A percentile compares a stretch with the other conserved stretches of the same genome.
phyloP scores from a whole-genome alignment of 2,113 vertebrate species.

The Zosterops pallidus region DNA sequence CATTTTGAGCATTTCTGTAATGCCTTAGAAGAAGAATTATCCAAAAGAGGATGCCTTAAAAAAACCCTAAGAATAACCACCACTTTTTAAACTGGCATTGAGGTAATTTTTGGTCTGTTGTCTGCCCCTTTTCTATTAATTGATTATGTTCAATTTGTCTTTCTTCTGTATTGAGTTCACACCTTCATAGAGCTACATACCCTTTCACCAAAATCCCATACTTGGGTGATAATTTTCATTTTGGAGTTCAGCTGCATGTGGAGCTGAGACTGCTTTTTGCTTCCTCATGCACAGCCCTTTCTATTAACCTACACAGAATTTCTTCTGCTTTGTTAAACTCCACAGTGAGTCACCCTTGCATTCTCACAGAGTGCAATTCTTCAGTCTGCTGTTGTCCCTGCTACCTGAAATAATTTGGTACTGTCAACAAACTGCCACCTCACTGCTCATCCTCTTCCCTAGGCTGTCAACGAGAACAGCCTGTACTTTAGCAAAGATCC shows the following conservation, averaged over 20 bases:
- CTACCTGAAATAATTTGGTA: not conserved
- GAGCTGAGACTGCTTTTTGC: not conserved
- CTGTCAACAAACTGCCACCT: conserved; percentile 20
- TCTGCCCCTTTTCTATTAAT: not conserved
- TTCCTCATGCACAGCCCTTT: not conserved
- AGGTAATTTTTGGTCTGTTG: not conserved
- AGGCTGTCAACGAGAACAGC: not conserved
- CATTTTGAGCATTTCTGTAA: not conserved
- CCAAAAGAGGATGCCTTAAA: not conserved
- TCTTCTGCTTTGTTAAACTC: not conserved
- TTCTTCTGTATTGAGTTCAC: not conserved
- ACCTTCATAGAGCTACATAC: not conserved
- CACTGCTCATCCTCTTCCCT: not conserved
- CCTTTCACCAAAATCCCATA: not conserved
- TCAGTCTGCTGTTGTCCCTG: not conserved
- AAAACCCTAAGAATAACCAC: not conserved
- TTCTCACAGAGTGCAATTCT: not conserved
- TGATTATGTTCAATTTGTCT: not conserved
- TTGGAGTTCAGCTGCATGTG: not conserved
- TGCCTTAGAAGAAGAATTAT: not conserved
- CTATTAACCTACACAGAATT: not conserved
- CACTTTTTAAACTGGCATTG: not conserved
- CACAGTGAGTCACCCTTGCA: not conserved
- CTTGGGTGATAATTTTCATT: not conserved
- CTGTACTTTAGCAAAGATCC: not conserved